phyloP scores from a whole-genome alignment of 2,113 vertebrate species.

The Synchiropus splendidus region DNA sequence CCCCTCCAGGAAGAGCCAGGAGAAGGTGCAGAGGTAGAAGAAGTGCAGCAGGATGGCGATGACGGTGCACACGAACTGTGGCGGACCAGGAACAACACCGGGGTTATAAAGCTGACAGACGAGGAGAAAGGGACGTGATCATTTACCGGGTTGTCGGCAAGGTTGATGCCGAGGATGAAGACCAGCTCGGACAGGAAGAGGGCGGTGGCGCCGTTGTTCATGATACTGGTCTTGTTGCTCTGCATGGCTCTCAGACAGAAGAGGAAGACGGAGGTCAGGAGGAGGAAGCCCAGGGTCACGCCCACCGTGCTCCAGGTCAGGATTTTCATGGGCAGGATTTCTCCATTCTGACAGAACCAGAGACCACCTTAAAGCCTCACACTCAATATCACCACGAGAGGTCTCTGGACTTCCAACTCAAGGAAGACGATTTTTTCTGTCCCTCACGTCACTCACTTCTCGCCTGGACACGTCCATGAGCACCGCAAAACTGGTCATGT shows the following conservation, averaged over 20 bases:
- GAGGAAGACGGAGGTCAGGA: constrained; percentile 78
- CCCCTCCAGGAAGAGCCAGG: constrained; percentile 88
- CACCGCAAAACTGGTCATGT: constrained; percentile 90
- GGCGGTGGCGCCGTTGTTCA: constrained; percentile 71
- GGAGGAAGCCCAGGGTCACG: constrained; percentile 77
- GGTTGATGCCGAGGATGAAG: constrained; percentile 91
- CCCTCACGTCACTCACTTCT: constrained; percentile 66
- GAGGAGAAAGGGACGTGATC: neutral
- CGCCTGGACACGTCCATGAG: constrained; percentile 90
- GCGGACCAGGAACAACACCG: neutral
- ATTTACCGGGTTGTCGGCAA: constrained; percentile 79
- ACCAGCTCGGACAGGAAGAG: constrained; percentile 82
- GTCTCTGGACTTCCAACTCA: too few species aligned
- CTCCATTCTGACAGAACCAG: constrained; percentile 73
- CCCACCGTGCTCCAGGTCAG: constrained; percentile 79
- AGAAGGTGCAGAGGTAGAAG: constrained; percentile 87
- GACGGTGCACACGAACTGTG: constrained; percentile 87
- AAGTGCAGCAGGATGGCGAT: constrained; percentile 94
- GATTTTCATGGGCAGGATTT: constrained; percentile 82
- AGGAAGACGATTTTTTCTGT: too few species aligned
- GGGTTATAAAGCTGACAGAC: neutral
- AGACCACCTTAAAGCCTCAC: neutral
- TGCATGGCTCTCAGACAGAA: constrained; percentile 67
- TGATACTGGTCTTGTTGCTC: constrained; percentile 83
- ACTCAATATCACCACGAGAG: neutral